A percentile compares a stretch with the other conserved stretches of the same genome.
Conservation (phyloP, 1,140 invertebrate species). For the Papilio polyxenes region DNA sequence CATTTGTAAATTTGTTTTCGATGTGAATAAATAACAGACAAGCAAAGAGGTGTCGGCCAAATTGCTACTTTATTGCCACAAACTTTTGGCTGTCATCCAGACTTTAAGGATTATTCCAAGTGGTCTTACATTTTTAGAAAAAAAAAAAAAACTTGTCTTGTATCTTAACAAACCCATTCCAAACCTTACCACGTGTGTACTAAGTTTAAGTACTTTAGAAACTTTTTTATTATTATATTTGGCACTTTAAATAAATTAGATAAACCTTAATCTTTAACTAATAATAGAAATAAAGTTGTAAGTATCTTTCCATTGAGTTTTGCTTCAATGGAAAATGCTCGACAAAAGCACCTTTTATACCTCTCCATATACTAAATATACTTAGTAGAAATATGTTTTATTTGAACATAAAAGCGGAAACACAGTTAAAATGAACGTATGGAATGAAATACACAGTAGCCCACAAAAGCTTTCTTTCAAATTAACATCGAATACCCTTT, state of each 20-base stretch:
- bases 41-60: conserved; percentile 19
- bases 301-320: no score
- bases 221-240: not conserved
- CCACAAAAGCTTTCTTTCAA: conserved; percentile 5
- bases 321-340: not conserved
- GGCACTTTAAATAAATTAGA: no score
- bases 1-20: conserved; percentile 23
- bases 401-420: not conserved
- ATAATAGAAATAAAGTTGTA: no score
- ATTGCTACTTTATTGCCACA: conserved; percentile 33
- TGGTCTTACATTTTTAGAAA: not conserved
- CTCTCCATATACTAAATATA: not conserved
- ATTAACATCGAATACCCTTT: conserved; percentile 14
- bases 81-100: conserved; percentile 25
- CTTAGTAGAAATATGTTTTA: not conserved
- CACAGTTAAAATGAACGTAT: conserved; percentile 14
- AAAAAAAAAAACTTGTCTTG: not conserved
- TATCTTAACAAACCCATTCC: not conserved
- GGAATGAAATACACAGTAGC: not conserved
- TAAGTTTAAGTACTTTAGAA: no score
- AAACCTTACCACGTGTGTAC: not conserved
- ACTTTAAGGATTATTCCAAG: not conserved
- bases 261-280: no score
- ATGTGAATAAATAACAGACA: conserved; percentile 19
- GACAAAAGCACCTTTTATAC: not conserved